A percentile compares a stretch with the other conserved stretches of the same genome.
Conservation (phyloP, 2,888 invertebrate species). For the Rhaphigaster nebulosa region DNA sequence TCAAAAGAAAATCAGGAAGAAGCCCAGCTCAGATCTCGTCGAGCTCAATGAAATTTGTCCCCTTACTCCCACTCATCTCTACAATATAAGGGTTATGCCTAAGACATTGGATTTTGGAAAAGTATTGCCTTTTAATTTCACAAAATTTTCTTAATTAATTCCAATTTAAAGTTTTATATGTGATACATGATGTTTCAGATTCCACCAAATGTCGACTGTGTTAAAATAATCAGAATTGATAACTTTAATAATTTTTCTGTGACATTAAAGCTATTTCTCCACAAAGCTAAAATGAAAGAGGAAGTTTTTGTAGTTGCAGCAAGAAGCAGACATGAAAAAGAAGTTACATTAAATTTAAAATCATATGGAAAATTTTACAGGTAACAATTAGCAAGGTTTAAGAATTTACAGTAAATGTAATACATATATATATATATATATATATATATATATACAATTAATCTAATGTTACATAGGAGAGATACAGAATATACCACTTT, state of each 20-base stretch:
- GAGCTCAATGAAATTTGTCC: slow-evolving; percentile 65
- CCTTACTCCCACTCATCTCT: slow-evolving; percentile 69
- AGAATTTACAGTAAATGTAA: too few species aligned
- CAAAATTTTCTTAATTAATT: background rate
- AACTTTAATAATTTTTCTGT: slow-evolving; percentile 69
- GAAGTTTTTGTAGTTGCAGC: slow-evolving; percentile 56
- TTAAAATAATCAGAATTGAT: slow-evolving; percentile 67
- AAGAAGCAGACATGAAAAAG: slow-evolving; percentile 52
- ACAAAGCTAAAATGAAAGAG: slow-evolving; percentile 57
- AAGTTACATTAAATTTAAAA: slow-evolving; percentile 58
- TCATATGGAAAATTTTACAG: slow-evolving; percentile 62
- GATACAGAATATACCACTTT: too few species aligned
- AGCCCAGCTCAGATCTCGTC: background rate
- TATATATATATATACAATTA: too few species aligned
- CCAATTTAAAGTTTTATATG: background rate
- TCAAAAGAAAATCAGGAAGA: background rate
- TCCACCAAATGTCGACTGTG: slow-evolving; percentile 67
- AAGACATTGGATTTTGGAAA: slow-evolving; percentile 67
- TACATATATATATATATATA: too few species aligned
- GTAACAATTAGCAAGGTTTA: slow-evolving; percentile 38
- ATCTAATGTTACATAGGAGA: too few species aligned
- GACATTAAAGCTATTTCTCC: slow-evolving; percentile 59
- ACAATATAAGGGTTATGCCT: slow-evolving; percentile 69
- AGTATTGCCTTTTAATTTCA: slow-evolving; percentile 64
- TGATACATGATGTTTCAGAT: slow-evolving; percentile 65